Evolutionary conservation across 1,140 invertebrate genomes (phyloP), one percentile per base, ranked within the genome.

Genomic region (Drosophila trapezifrons): DNA sequence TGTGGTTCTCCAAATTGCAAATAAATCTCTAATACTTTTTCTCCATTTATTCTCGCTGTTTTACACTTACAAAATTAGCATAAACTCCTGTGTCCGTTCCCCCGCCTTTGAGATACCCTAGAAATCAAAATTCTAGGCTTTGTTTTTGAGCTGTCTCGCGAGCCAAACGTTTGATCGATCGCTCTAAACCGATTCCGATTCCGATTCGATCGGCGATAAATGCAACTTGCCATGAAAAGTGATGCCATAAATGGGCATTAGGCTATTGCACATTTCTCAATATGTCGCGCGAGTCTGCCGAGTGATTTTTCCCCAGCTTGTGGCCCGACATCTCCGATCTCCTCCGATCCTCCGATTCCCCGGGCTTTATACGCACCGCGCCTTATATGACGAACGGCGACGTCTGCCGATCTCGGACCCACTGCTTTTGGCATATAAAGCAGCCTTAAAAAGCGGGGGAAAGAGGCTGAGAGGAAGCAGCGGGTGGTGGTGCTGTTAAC

Each of bases 211-310:
- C 64, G 76, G 75, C 84, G 84, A 87, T 89, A 87, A 91, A 91
- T 91, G 89, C 84, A 91, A 91, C 89, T 91, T 89, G 89, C 89
- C 89, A 91, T 91, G 84, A 91, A 91, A 91, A 85, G 82, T 91
- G 76, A 71, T 56, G 65, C 90, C 90, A 77, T 91, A 91, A 84
- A 91, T 91, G 90, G 90, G 78, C 85, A 90, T 90, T 90, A 90
- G 89, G 90, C 90, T 91, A 91, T 91, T 91, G 90, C 90, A 91
- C 90, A 91, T 91, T 91, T 91, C 90, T 91, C 90, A 91, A 91
- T 91, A 91, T 91, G 90, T 91, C 90, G 87, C 86, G 81, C 81
- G 81, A 84, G 77, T 59, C 62, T 80, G 76, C 29, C 85, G 86
- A 90, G 80, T 87, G 89, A 78, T 89, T 89, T 90, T 90, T 87